Base-by-base conservation (phyloP, 2,113 vertebrate species). In the Andinoacara biseriatus region DNA sequence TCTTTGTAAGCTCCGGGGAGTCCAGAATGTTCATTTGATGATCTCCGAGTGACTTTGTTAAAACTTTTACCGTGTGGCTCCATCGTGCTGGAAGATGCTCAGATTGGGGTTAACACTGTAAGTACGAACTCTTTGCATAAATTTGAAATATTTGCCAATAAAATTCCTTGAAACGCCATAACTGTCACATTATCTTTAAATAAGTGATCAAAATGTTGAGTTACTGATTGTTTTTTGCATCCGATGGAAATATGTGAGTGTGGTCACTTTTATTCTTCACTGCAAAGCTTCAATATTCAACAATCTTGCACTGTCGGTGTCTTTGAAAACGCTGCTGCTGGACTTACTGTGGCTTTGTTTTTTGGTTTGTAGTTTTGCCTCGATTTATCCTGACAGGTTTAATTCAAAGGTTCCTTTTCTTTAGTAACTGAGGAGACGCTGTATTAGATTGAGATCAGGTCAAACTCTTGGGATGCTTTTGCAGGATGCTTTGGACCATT, bases 401-500 rank as follows among this genome's bases (percentile, higher is more conserved):
- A 38, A 5, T 38, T 33, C 20, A 62, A 62, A 8, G 35, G 2
- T 38, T 35, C 7, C 7, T 35, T 35, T 35, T 38, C 35, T 38
- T 38, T 9, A 38, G 35, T 38, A 38, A 38, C 35, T 38, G 35
- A 38, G 8, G 9, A 38, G 35, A 38, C 9, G 35, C 35, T 38
- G 35, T 38, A 38, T 38, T 38, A 9, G 35, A 9, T 9, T 38
- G 35, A 38, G 8, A 38, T 9, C 35, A 38, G 35, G 35, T 38
- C 35, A 33, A 33, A 38, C 31, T 31, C 29, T 31, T 31, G 29
- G 29, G 29, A 6, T 38, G 35, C 10, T 40, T 63, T 22, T 15
- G 20, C 61, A 20, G 14, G 0, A 24, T 40, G 20, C 40, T 40
- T 40, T 40, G 61, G 35, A 11, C 40, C 0, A 40, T 40, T 63